Percentiles rank a stretch among this genome's conserved stretches.
phyloP scores from a whole-genome alignment of 2,797 vertebrate genomes.

The Sebastes itinus region DNA sequence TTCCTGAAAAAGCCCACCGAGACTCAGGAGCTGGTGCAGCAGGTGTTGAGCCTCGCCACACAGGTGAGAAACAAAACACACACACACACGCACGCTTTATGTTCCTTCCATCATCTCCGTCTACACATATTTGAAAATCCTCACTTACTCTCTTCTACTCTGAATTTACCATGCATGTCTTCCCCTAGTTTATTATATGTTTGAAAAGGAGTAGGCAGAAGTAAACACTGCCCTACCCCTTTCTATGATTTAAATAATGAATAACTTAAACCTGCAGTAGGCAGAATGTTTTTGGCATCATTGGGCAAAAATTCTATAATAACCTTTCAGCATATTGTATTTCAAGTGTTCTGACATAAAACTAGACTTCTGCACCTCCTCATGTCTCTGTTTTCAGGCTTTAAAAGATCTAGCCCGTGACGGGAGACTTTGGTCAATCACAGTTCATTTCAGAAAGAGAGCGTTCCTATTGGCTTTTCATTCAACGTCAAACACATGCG shows the following conservation, averaged over 20 bases:
- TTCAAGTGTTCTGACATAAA: no score
- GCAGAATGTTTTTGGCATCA: no score
- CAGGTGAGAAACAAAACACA: conserved; percentile 82
- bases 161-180: no score
- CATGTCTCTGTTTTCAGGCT: no score
- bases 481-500: no score
- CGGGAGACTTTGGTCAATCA: no score
- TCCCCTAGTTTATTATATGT: neutral
- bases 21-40: conserved; percentile 97
- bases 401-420: no score
- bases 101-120: neutral
- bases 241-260: neutral
- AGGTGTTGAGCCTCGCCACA: conserved; percentile 95
- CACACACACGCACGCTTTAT: neutral
- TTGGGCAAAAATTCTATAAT: no score
- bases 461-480: no score
- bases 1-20: conserved; percentile 98
- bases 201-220: neutral
- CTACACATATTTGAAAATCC: neutral
- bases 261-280: neutral
- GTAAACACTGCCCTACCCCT: neutral
- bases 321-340: no score
- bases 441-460: no score
- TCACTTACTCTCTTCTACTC: neutral
- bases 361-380: no score